Evolutionary conservation across 2,797 vertebrate genomes (phyloP).

Genomic region (Coracias cyanogaster): DNA sequence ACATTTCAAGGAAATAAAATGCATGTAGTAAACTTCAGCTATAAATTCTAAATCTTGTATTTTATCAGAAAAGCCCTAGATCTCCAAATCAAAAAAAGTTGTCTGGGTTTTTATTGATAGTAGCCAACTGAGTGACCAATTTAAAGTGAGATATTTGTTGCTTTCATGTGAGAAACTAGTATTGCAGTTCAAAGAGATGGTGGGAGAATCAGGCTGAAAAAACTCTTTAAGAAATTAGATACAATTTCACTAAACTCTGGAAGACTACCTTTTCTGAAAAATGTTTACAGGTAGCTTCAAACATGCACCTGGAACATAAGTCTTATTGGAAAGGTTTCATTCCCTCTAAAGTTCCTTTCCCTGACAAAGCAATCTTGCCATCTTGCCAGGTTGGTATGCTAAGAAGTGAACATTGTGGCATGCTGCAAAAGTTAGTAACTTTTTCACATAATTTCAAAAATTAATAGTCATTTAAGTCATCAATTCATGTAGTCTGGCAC

Average conservation of each 20-base stretch:
- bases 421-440: not conserved
- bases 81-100: not conserved
- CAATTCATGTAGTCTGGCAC: not conserved
- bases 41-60: not conserved
- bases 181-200: not conserved
- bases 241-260: not conserved
- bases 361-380: not conserved
- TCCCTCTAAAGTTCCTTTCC: not conserved
- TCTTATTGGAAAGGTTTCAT: not conserved
- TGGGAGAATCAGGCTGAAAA: not conserved
- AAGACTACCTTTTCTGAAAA: not conserved
- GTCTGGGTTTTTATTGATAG: not conserved
- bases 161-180: not conserved
- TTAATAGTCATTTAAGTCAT: not conserved
- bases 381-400: not conserved
- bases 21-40: not conserved
- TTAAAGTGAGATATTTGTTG: not conserved
- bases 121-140: not conserved
- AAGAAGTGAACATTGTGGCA: not conserved
- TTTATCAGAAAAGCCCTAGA: fast-evolving
- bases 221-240: not conserved
- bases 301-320: not conserved
- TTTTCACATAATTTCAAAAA: not conserved
- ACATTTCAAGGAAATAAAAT: not conserved
- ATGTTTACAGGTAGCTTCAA: not conserved